phyloP scores from a whole-genome alignment of 2,797 vertebrate genomes.

The Cossypha heuglini region DNA sequence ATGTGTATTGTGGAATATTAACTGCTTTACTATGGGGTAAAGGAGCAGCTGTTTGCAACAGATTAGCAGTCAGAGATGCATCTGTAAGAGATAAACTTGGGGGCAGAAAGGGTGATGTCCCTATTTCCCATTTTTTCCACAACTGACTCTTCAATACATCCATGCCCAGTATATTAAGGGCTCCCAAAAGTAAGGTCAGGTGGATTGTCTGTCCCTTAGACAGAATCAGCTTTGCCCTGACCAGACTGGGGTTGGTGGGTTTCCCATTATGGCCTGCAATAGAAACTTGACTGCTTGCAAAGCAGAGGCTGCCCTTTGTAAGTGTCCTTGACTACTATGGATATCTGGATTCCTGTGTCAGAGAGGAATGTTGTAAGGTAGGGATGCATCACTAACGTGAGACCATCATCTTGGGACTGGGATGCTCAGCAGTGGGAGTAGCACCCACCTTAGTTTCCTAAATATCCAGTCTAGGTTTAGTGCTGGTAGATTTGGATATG shows the following conservation, averaged over 20 bases:
- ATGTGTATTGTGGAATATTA: slow-evolving; percentile 12
- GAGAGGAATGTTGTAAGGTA: background rate
- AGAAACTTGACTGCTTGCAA: background rate
- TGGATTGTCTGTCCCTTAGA: background rate
- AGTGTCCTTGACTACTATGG: background rate
- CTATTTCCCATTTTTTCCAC: background rate
- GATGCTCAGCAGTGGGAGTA: background rate
- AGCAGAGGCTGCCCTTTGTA: background rate
- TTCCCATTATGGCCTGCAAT: background rate
- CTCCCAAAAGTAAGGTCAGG: background rate
- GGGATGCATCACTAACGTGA: background rate
- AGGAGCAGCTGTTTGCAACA: slow-evolving; percentile 25
- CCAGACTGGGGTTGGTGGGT: background rate
- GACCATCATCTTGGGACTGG: background rate
- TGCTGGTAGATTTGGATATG: background rate
- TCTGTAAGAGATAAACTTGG: background rate
- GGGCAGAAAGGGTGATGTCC: background rate
- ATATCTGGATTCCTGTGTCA: background rate
- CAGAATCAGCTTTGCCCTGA: background rate
- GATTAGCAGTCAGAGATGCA: background rate
- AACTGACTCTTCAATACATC: background rate
- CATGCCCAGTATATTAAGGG: background rate
- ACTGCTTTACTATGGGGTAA: background rate
- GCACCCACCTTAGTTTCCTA: background rate
- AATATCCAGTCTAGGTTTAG: background rate